Conservation (phyloP, 2,888 invertebrate species). For the Agapostemon virescens region DNA sequence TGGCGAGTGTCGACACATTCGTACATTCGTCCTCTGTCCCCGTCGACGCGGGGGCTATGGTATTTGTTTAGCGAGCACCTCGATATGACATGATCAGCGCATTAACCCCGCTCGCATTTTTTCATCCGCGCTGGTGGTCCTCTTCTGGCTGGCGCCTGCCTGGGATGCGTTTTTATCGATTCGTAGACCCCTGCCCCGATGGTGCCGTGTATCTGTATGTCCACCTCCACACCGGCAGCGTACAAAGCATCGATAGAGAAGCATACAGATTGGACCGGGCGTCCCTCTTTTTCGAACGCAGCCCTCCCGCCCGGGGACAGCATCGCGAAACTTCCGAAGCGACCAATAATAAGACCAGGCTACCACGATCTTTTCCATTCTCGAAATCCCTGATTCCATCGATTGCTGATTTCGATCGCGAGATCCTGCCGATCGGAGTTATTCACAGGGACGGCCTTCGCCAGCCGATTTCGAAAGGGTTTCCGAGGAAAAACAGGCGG, state of each 20-base stretch:
- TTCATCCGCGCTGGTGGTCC: slow-evolving; percentile 72
- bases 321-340: slow-evolving; percentile 67
- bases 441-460: background rate
- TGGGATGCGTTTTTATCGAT: slow-evolving; percentile 81
- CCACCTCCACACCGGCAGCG: slow-evolving; percentile 68
- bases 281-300: slow-evolving; percentile 68
- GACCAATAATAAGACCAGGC: slow-evolving; percentile 65
- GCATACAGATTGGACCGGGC: slow-evolving; percentile 79
- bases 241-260: slow-evolving; percentile 78
- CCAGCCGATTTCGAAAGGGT: background rate
- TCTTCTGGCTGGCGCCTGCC: slow-evolving; percentile 78
- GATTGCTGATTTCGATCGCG: background rate
- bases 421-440: background rate
- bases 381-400: background rate
- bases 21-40: slow-evolving; percentile 59
- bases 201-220: slow-evolving; percentile 71
- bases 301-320: slow-evolving; percentile 59
- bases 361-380: slow-evolving; percentile 15
- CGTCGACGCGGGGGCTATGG: slow-evolving; percentile 55
- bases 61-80: slow-evolving; percentile 78
- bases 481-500: background rate
- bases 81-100: slow-evolving; percentile 80
- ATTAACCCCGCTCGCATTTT: slow-evolving; percentile 79
- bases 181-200: slow-evolving; percentile 78
- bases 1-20: slow-evolving; percentile 63